Base-by-base conservation (phyloP, 2,113 vertebrate species). In the Vicugna pacos region DNA sequence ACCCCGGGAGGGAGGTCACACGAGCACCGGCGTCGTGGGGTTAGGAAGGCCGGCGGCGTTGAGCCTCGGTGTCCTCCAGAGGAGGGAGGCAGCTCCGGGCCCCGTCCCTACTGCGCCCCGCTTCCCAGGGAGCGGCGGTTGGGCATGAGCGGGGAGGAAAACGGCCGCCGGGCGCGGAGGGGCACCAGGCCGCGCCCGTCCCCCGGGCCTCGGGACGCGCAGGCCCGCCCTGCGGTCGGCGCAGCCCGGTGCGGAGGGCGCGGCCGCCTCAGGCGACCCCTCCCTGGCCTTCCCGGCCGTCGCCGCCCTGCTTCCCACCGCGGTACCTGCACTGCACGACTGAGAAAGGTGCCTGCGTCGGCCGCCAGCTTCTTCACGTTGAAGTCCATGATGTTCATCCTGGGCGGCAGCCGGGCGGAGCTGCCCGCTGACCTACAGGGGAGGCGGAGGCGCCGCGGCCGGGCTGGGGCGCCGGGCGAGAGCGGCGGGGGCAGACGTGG, bases 321-420 rank as follows among this genome's bases (percentile, higher is more conserved):
- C 35, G 1, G 81, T 94, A 99, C 99, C 99, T 99, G 99, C 35
- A 99, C 99, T 1, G 99, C 99, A 5, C 99, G 99, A 95, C 99
- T 99, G 73, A 99, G 98, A 96, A 99, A 99, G n/a, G 99, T 99
- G 75, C 99, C 99, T 46, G 99, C 99, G 96, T 99, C 99, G 8
- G 99, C 99, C 70, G 99, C 99, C n/a, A 99, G 95, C 93, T 99
- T 99, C 97, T 99, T 99, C 16, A 99, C 99, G 46, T 99, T 99
- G 98, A 99, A 99, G 92, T 99, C 99, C 99, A 99, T 99, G 80
- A 98, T 98, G 97, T 98, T 97, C 95, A 97, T 98, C 50, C 96
- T 95, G 48, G 52, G 80, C 92, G 32, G 91, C 92, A 42, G 87
- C 92, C 87, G 84, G 58, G 93, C 88, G 58, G 50, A 13, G 97